phyloP scores from a whole-genome alignment of 2,797 vertebrate genomes.

The Cyprinella venusta region DNA sequence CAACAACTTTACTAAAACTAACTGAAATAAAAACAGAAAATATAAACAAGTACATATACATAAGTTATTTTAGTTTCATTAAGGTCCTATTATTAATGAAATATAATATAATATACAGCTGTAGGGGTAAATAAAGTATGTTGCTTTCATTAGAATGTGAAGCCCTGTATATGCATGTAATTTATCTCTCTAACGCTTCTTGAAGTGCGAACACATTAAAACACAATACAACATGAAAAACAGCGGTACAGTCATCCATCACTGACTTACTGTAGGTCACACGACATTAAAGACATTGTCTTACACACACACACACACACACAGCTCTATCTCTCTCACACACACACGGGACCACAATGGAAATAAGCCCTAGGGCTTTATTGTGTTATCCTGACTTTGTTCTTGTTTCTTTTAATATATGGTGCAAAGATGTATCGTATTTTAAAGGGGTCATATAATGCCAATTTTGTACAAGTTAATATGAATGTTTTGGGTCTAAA shows the following conservation, averaged over 20 bases:
- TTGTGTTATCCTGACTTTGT: no score
- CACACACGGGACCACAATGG: background rate
- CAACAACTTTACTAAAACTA: no score
- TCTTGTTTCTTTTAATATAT: no score
- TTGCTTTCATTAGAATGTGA: background rate
- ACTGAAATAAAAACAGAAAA: no score
- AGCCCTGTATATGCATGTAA: background rate
- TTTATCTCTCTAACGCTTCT: slow-evolving; percentile 17
- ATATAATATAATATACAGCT: background rate
- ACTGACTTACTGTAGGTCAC: slow-evolving; percentile 8
- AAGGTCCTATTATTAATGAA: background rate
- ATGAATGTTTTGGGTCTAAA: no score
- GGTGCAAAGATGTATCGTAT: no score
- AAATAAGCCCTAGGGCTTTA: no score
- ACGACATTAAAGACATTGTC: background rate
- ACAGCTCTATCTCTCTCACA: background rate
- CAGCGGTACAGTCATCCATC: slow-evolving; percentile 15
- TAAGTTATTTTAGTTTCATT: no score
- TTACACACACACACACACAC: background rate
- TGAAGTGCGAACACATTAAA: slow-evolving; percentile 17
- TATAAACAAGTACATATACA: no score
- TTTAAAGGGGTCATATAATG: no score
- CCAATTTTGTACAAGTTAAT: no score
- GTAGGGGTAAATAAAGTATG: background rate
- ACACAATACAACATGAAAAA: slow-evolving; percentile 23